Evolutionary conservation across 2,113 vertebrate species (phyloP).

Genomic region (Brachypodius melanocephalos): DNA sequence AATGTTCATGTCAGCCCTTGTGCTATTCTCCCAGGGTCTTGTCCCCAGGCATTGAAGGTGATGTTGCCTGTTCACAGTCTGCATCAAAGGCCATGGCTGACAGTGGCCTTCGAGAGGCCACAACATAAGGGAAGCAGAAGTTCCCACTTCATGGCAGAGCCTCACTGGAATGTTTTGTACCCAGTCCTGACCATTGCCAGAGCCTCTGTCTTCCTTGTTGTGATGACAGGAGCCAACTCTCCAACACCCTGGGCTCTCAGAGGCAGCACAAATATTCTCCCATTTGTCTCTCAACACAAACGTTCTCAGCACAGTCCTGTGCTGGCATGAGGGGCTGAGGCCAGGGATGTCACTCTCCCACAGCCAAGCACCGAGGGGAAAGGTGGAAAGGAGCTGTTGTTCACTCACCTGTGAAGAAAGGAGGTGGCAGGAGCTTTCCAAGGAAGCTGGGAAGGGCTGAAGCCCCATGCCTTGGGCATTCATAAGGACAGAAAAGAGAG

Average conservation of each 20-base stretch:
- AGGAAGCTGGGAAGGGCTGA: not conserved
- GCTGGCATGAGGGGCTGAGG: not conserved
- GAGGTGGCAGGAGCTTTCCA: not conserved
- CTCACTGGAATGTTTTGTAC: not conserved
- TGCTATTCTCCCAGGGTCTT: not conserved
- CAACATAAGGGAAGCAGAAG: not conserved
- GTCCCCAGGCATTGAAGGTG: not conserved
- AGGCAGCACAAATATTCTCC: not conserved
- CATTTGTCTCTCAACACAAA: rapidly evolving
- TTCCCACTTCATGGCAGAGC: not conserved
- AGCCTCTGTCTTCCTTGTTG: not conserved
- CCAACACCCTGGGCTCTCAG: not conserved
- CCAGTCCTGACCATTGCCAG: not conserved
- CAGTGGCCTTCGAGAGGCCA: not conserved
- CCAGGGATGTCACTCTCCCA: not conserved
- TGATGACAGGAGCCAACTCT: not conserved
- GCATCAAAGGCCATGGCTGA: not conserved
- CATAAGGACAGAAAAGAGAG: not conserved
- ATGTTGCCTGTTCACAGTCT: not conserved
- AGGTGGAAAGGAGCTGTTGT: not conserved
- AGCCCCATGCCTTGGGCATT: not conserved
- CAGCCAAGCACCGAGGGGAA: not conserved
- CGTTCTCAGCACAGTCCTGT: not conserved
- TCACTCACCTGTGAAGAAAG: not conserved
- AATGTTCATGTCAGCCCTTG: not conserved